Evolutionary conservation across 35 echinoderm and acorn worm species (phyloP).

Genomic region (Heliocidaris erythrogramma): DNA sequence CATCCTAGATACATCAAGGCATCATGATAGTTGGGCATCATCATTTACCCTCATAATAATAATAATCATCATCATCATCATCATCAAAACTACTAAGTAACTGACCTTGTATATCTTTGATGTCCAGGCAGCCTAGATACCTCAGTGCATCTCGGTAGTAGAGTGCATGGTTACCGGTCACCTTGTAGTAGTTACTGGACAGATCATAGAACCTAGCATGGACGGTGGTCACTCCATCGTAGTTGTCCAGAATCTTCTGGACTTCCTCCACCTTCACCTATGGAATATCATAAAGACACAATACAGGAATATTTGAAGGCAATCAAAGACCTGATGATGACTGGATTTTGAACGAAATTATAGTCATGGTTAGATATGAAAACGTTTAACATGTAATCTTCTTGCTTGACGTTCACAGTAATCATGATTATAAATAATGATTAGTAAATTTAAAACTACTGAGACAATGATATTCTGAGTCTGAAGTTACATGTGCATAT

Average conservation of each 20-base stretch:
- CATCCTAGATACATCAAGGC: too few species aligned
- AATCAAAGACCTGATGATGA: neutral
- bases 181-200: conserved; percentile 92
- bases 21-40: too few species aligned
- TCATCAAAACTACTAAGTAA: neutral
- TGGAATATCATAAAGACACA: neutral
- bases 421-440: too few species aligned
- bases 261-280: conserved; percentile 79
- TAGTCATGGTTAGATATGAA: neutral
- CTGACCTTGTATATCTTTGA: conserved; percentile 79
- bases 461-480: too few species aligned
- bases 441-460: too few species aligned
- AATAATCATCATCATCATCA: neutral
- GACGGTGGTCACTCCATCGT: conserved; percentile 87
- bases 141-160: conserved; percentile 95
- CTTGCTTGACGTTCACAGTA: too few species aligned
- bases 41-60: neutral
- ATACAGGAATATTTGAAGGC: neutral
- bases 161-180: conserved; percentile 90
- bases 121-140: conserved; percentile 77
- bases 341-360: neutral
- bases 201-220: conserved; percentile 96
- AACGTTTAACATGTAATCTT: too few species aligned
- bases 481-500: too few species aligned
- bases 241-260: conserved; percentile 80